Conservation (phyloP, 2,797 vertebrate species). For the Melanitta fusca region DNA sequence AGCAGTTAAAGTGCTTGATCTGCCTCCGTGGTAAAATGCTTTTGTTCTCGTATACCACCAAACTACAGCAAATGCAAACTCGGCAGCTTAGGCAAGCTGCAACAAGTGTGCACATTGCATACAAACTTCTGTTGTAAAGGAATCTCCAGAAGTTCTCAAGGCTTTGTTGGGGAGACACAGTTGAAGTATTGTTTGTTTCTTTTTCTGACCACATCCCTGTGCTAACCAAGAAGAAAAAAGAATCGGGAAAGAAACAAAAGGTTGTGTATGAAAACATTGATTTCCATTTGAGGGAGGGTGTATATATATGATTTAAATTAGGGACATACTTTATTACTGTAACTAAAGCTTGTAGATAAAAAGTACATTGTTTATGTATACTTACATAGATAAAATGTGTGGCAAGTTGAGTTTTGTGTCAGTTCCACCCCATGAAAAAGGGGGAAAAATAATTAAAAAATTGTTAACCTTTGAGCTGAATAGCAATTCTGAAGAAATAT, state of each 20-base stretch:
- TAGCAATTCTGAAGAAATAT: neutral
- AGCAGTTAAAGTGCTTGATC: slow-evolving; percentile 43
- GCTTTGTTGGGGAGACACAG: slow-evolving; percentile 1
- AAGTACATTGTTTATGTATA: neutral
- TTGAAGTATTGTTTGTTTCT: slow-evolving; percentile 6
- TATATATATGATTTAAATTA: neutral
- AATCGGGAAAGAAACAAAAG: neutral
- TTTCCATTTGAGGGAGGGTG: neutral
- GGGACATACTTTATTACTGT: neutral
- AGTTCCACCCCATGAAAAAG: neutral
- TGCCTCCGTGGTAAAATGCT: slow-evolving; percentile 51
- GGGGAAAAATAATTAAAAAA: neutral
- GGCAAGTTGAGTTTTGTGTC: neutral
- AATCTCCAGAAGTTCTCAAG: slow-evolving; percentile 1
- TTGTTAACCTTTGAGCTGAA: neutral
- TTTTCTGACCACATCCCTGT: slow-evolving; percentile 12
- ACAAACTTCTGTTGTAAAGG: neutral
- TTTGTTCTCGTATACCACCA: too few relatives aligned
- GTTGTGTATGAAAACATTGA: neutral
- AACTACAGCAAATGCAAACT: neutral
- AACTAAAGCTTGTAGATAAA: neutral
- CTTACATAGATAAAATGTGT: neutral
- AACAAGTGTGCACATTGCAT: slow-evolving; percentile 19
- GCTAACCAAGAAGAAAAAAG: neutral
- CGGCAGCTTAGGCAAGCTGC: slow-evolving; percentile 33